Percentiles rank a stretch among this genome's conserved stretches.
These are phyloP conservation scores for Autographa gamma DNA, from an alignment of 2,888 invertebrate genomes.

Conservation along the genomic window DNA sequence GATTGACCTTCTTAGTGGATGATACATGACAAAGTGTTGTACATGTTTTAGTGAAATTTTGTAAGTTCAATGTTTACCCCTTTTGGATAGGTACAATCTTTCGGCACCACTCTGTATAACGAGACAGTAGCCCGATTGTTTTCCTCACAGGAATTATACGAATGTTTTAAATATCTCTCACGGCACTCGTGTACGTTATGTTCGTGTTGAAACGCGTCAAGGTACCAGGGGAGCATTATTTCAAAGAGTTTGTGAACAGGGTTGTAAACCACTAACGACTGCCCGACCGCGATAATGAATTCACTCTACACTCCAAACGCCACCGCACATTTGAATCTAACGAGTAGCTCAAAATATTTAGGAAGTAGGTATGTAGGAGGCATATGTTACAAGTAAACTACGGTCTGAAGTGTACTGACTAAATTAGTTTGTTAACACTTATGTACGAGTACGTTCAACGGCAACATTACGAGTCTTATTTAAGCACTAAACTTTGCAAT, in stretches of 20 bases:
- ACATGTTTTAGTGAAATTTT: too few relatives aligned
- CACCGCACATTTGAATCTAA: conserved; percentile 73
- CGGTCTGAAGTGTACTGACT: conserved; percentile 32
- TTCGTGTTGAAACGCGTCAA: conserved; percentile 61
- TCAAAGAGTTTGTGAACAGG: conserved; percentile 83
- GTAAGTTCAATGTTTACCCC: too few relatives aligned
- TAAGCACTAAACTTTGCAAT: background rate
- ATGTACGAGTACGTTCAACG: conserved; percentile 11
- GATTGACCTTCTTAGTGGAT: too few relatives aligned
- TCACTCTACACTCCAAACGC: conserved; percentile 78
- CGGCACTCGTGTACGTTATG: conserved; percentile 56
- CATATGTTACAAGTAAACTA: conserved; percentile 52
- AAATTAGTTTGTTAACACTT: conserved; percentile 49
- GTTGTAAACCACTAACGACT: conserved; percentile 85
- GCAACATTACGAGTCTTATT: background rate
- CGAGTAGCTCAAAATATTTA: conserved; percentile 66
- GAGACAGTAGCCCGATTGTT: conserved; percentile 45
- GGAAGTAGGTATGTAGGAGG: conserved; percentile 53
- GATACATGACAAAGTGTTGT: too few relatives aligned
- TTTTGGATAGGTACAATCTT: too few relatives aligned
- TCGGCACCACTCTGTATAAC: conserved; percentile 19
- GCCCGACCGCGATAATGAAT: conserved; percentile 84
- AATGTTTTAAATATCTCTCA: conserved; percentile 66
- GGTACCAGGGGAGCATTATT: conserved; percentile 81
- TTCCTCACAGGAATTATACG: conserved; percentile 53